phyloP scores from a whole-genome alignment of 1,140 invertebrate genomes.

The Dendroctonus valens region DNA sequence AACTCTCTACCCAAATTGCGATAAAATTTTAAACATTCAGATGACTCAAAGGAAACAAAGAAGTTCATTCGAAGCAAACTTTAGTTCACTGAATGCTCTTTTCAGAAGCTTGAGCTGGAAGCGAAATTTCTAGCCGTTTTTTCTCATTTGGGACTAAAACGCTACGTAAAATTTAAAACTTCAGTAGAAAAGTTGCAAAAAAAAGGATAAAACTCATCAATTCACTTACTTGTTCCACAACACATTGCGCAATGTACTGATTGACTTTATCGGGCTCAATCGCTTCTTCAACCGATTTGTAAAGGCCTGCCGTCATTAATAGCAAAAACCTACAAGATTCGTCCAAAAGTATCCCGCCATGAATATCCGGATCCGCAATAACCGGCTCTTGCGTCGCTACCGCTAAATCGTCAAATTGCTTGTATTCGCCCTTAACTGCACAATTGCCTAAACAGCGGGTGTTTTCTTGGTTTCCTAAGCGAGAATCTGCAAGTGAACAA shows the following conservation, averaged over 20 bases:
- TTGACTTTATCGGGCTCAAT: conserved; percentile 77
- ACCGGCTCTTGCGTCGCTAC: conserved; percentile 73
- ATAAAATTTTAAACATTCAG: too few relatives aligned
- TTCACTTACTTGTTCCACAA: conserved; percentile 70
- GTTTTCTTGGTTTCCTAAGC: conserved; percentile 70
- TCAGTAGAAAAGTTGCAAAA: conserved; percentile 1
- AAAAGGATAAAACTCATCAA: background rate
- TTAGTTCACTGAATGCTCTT: too few relatives aligned
- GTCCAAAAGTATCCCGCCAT: conserved; percentile 75
- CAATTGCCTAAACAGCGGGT: conserved; percentile 88
- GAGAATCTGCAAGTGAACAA: conserved; percentile 50
- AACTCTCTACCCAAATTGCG: too few relatives aligned
- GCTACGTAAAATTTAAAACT: background rate
- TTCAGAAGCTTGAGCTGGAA: too few relatives aligned
- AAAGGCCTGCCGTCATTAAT: conserved; percentile 81
- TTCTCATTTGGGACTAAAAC: background rate
- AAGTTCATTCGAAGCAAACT: too few relatives aligned
- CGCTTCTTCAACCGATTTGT: conserved; percentile 80
- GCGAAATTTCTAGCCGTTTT: too few relatives aligned
- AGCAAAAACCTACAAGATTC: conserved; percentile 80
- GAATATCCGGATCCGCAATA: conserved; percentile 79
- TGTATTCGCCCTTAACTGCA: conserved; percentile 81
- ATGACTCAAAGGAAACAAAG: background rate
- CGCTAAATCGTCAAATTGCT: conserved; percentile 73
- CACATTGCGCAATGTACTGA: conserved; percentile 74